These are phyloP conservation scores for Eonycteris spelaea DNA, from an alignment of 2,113 vertebrate genomes.

Conservation along the genomic window DNA sequence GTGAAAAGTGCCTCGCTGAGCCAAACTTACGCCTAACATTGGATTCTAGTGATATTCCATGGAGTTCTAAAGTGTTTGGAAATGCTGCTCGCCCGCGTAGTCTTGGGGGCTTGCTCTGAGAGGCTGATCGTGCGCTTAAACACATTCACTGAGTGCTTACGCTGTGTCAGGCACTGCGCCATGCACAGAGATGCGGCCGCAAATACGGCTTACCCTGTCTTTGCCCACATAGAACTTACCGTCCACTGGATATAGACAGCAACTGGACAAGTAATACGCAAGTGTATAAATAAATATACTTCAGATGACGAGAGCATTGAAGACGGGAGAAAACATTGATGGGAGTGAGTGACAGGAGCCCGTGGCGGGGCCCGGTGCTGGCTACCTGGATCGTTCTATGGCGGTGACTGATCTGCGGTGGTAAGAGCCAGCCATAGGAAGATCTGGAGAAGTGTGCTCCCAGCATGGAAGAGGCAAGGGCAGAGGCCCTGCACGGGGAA, in stretches of 20 bases:
- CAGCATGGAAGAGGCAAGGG: background rate
- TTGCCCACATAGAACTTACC: background rate
- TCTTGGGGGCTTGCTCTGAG: background rate
- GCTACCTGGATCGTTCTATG: rapidly evolving
- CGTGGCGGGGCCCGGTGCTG: no score
- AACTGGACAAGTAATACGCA: background rate
- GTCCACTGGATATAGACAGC: background rate
- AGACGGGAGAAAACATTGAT: background rate
- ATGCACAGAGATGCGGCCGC: background rate
- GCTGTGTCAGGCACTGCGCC: no score
- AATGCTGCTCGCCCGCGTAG: background rate
- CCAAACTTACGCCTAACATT: background rate
- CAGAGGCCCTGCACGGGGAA: background rate
- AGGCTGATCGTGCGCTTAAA: background rate
- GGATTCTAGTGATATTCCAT: background rate
- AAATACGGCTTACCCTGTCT: background rate
- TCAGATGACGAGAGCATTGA: background rate
- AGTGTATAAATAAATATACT: background rate
- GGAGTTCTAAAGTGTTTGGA: background rate
- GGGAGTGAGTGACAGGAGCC: background rate
- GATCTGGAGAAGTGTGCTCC: background rate
- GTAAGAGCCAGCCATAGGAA: background rate
- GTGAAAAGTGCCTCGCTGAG: background rate
- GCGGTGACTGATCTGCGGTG: background rate
- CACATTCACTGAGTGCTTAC: background rate